Percentiles rank a stretch among this genome's conserved stretches.
phyloP scores from a whole-genome alignment of 2,113 vertebrate species.

The Trogon surrucura region DNA sequence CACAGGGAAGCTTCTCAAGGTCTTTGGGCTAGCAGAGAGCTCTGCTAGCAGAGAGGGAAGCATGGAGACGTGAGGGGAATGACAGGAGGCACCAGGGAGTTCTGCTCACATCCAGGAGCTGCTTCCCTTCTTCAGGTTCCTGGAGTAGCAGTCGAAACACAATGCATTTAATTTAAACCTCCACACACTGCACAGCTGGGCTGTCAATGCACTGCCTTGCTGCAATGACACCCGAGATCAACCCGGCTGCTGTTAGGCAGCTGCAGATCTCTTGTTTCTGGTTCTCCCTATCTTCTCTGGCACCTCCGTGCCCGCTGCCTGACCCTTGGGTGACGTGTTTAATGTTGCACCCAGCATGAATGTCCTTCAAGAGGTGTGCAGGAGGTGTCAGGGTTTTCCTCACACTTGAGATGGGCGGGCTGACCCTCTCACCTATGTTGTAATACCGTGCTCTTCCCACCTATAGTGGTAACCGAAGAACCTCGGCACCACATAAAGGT shows the following conservation, averaged over 20 bases:
- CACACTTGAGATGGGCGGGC: fast-evolving
- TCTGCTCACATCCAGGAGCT: background rate
- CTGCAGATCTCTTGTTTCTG: background rate
- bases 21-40: background rate
- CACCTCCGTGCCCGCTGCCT: background rate
- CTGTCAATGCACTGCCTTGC: background rate
- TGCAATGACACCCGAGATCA: fast-evolving
- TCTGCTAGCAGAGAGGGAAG: background rate
- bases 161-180: background rate
- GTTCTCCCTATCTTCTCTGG: background rate
- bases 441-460: background rate
- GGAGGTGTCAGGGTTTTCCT: background rate
- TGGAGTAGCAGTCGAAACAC: background rate
- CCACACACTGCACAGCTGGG: background rate
- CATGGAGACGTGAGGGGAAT: background rate
- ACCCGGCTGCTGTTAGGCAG: fast-evolving
- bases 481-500: background rate
- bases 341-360: background rate
- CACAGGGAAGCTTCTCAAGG: background rate
- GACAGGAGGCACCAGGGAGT: background rate
- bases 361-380: background rate
- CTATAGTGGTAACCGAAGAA: background rate
- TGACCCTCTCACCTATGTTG: fast-evolving
- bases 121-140: background rate
- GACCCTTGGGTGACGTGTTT: background rate